Percentiles rank a stretch among this genome's conserved stretches.
These are phyloP conservation scores for Cantharis flavilabris DNA, from an alignment of 2,888 invertebrate genomes.

Conservation along the genomic window DNA sequence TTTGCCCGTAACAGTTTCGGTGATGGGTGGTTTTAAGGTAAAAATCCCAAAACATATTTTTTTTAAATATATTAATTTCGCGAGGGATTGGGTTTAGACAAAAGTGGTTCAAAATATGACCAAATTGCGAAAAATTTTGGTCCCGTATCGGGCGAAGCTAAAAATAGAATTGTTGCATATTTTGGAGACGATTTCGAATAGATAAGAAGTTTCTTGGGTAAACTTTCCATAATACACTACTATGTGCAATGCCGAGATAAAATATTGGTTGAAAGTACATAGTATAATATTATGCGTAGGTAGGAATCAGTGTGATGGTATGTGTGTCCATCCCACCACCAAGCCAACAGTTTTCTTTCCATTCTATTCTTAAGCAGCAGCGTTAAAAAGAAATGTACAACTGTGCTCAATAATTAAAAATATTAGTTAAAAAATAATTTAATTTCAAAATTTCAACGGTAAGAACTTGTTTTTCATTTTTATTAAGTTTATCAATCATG, in stretches of 20 bases:
- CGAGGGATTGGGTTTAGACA: too few relatives aligned
- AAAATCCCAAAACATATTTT: too few relatives aligned
- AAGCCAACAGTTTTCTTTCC: background rate
- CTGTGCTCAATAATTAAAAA: background rate
- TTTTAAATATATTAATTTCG: too few relatives aligned
- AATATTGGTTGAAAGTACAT: background rate
- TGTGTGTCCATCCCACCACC: background rate
- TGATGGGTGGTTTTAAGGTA: too few relatives aligned
- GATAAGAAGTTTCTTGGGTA: background rate
- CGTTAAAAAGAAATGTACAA: background rate
- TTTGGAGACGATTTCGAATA: background rate
- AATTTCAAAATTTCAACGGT: background rate
- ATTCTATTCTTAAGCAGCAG: background rate
- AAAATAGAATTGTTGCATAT: background rate
- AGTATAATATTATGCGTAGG: background rate
- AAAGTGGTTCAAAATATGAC: too few relatives aligned
- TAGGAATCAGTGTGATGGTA: background rate
- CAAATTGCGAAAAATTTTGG: too few relatives aligned
- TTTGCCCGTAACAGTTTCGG: too few relatives aligned
- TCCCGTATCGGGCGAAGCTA: background rate
- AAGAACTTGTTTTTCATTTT: background rate
- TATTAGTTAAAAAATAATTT: background rate
- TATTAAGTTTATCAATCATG: background rate
- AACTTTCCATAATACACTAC: background rate
- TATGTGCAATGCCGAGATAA: background rate